Percentiles rank a stretch among this genome's conserved stretches.
Conservation (phyloP, 1,140 invertebrate genomes). For the Diorhabda sublineata region DNA sequence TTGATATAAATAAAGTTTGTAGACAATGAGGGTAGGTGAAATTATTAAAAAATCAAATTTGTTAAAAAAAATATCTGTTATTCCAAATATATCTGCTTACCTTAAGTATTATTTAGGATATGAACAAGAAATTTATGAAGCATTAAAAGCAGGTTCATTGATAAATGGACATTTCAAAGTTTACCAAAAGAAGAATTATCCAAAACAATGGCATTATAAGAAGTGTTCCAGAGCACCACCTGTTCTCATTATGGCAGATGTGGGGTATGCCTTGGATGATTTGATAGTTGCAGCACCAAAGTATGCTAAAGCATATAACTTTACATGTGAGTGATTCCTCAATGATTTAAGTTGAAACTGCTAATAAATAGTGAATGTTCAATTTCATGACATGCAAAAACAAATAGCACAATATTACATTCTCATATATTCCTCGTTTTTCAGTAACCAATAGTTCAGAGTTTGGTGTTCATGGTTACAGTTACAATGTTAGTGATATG, state of each 20-base stretch:
- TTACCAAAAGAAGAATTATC: conserved; percentile 56
- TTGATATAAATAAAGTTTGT: too few species aligned
- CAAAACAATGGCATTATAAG: conserved; percentile 56
- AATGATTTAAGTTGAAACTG: too few species aligned
- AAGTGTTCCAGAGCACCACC: conserved; percentile 57
- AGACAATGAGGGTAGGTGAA: too few species aligned
- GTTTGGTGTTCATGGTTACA: conserved; percentile 68
- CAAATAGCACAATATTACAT: too few species aligned
- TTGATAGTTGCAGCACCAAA: conserved; percentile 47
- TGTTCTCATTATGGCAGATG: conserved; percentile 56
- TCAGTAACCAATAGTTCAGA: conserved; percentile 49
- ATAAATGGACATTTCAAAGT: conserved; percentile 52
- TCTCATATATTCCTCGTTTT: conserved; percentile 13
- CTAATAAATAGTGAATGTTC: too few species aligned
- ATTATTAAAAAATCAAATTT: too few species aligned
- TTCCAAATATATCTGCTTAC: too few species aligned
- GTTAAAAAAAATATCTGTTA: too few species aligned
- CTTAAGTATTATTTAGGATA: conserved; percentile 42
- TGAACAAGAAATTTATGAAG: conserved; percentile 51
- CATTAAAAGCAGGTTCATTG: conserved; percentile 49
- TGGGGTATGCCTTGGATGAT: conserved; percentile 57
- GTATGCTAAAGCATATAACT: conserved; percentile 51
- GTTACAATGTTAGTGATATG: conserved; percentile 57
- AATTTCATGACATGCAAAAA: too few species aligned
- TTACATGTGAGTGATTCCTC: conserved; percentile 36